These are phyloP conservation scores for Ictalurus punctatus DNA, from an alignment of 2,113 vertebrate species.

Conservation along the genomic window DNA sequence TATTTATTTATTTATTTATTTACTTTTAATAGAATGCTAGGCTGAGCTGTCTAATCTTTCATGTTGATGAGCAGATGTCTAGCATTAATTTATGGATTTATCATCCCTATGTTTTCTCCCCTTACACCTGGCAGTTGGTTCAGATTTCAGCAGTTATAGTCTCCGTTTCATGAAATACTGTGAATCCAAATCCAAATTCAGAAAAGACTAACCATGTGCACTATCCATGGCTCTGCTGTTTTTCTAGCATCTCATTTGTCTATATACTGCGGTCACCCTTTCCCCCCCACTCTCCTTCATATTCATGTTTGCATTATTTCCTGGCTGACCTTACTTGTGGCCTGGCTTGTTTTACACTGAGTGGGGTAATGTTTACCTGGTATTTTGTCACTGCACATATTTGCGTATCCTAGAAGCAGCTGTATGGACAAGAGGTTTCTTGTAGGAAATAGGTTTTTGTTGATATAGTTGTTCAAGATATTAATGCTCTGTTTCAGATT, in stretches of 20 bases:
- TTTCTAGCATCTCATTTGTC: slow-evolving; percentile 81
- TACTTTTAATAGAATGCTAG: slow-evolving; percentile 76
- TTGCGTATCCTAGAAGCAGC: slow-evolving; percentile 89
- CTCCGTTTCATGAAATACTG: slow-evolving; percentile 84
- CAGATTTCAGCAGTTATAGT: slow-evolving; percentile 93
- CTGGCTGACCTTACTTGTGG: slow-evolving; percentile 87
- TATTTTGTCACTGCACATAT: slow-evolving; percentile 86
- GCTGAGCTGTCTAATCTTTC: slow-evolving; percentile 92
- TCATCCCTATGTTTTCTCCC: slow-evolving; percentile 83
- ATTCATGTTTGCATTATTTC: slow-evolving; percentile 90
- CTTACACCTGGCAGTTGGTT: slow-evolving; percentile 95
- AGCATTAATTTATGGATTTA: slow-evolving; percentile 98
- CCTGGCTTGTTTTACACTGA: slow-evolving; percentile 80
- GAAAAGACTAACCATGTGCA: slow-evolving; percentile 30
- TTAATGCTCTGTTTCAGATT: slow-evolving; percentile 7
- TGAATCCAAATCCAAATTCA: slow-evolving; percentile 73
- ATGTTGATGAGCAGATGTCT: slow-evolving; percentile 93
- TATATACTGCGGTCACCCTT: slow-evolving; percentile 73
- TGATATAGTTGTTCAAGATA: slow-evolving; percentile 45
- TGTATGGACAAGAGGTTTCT: slow-evolving; percentile 75
- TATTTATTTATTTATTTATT: slow-evolving; percentile 57
- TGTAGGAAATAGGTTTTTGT: slow-evolving; percentile 76
- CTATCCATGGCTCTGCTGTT: slow-evolving; percentile 69
- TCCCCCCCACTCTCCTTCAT: slow-evolving; percentile 76
- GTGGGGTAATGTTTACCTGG: slow-evolving; percentile 88